These are phyloP conservation scores for Sciurus vulgaris DNA, from an alignment of 2,797 vertebrate genomes.

Conservation along the genomic window DNA sequence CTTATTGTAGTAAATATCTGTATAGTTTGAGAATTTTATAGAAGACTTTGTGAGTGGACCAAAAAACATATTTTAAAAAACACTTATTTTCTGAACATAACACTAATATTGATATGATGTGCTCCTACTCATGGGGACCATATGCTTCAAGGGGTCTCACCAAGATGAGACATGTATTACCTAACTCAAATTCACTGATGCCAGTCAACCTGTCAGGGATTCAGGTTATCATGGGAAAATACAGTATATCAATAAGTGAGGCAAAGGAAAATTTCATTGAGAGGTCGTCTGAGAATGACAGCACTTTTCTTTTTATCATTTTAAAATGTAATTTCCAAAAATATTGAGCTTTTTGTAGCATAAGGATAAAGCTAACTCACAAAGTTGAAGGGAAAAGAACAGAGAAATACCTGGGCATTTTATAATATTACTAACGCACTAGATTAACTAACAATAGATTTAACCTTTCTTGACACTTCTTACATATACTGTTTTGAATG, in stretches of 20 bases:
- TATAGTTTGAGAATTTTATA: not conserved
- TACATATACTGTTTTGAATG: not conserved
- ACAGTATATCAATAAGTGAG: not conserved
- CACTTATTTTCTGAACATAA: not conserved
- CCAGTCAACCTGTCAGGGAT: not conserved
- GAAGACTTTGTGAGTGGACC: not conserved
- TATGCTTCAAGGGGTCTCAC: not conserved
- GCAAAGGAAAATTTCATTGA: not conserved
- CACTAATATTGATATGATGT: not conserved
- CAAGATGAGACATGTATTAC: too few species aligned
- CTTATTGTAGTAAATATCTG: not conserved
- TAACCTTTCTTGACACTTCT: too few species aligned
- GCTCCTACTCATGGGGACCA: too few species aligned
- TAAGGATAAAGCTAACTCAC: not conserved
- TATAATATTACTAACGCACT: not conserved
- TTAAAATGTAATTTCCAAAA: not conserved
- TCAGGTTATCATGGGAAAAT: not conserved
- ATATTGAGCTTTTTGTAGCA: not conserved
- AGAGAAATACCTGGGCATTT: not conserved
- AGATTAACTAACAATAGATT: not conserved
- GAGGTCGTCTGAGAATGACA: not conserved
- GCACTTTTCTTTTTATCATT: not conserved
- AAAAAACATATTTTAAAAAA: not conserved
- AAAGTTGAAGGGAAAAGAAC: not conserved
- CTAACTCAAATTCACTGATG: fast-evolving